These are phyloP conservation scores for Sinopyrophorus schimmeli DNA, from an alignment of 2,888 invertebrate genomes.

Conservation along the genomic window DNA sequence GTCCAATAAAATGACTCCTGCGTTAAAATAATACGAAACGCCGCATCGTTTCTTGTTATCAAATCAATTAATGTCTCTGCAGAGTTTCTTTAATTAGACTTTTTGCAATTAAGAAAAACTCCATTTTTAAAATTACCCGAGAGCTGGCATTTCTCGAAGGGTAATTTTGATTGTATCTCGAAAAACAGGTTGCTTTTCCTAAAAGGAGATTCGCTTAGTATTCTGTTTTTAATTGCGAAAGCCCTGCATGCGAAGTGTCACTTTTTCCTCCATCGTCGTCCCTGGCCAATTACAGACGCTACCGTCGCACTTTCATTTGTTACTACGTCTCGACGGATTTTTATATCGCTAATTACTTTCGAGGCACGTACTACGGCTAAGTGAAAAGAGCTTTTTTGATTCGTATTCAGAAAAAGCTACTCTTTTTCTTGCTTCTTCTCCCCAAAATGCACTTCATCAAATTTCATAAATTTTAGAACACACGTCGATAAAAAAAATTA, in stretches of 20 bases:
- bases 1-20: slow-evolving; percentile 19
- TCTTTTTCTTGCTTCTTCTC: too few species aligned
- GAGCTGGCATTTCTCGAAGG: slow-evolving; percentile 49
- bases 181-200: slow-evolving; percentile 37
- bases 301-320: slow-evolving; percentile 53
- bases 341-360: slow-evolving; percentile 58
- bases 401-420: slow-evolving; percentile 11
- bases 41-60: slow-evolving; percentile 50
- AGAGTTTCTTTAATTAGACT: slow-evolving; percentile 55
- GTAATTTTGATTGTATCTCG: slow-evolving; percentile 51
- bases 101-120: slow-evolving; percentile 53
- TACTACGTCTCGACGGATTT: slow-evolving; percentile 55
- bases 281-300: slow-evolving; percentile 46
- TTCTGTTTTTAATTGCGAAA: slow-evolving; percentile 48
- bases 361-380: slow-evolving; percentile 48
- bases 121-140: slow-evolving; percentile 55
- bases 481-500: too few species aligned
- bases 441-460: too few species aligned
- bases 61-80: slow-evolving; percentile 55
- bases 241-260: slow-evolving; percentile 53
- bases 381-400: slow-evolving; percentile 31
- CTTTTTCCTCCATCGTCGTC: slow-evolving; percentile 44
- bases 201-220: slow-evolving; percentile 30
- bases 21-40: slow-evolving; percentile 19
- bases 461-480: too few species aligned